Conservation (phyloP, 1,140 invertebrate genomes). For the Diploscapter pachys region DNA sequence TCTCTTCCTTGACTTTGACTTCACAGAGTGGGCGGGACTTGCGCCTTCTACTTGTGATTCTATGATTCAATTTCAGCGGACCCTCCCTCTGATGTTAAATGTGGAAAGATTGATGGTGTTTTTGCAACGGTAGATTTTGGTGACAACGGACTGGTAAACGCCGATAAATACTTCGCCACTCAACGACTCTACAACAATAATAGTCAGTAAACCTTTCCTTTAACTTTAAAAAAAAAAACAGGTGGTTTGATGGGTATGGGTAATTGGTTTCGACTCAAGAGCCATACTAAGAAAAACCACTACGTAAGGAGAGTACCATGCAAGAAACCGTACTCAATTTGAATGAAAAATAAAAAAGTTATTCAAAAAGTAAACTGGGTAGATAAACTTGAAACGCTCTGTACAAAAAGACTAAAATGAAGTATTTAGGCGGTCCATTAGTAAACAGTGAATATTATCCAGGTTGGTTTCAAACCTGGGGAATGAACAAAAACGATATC, state of each 20-base stretch:
- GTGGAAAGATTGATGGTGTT: slow-evolving; percentile 11
- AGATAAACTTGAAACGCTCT: too few species aligned
- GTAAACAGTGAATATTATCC: slow-evolving; percentile 18
- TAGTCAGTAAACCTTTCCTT: not conserved
- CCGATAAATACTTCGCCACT: slow-evolving; percentile 3
- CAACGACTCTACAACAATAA: not conserved
- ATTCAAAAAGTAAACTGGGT: too few species aligned
- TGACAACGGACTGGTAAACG: slow-evolving; percentile 5
- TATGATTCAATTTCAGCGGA: too few species aligned
- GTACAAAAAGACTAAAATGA: not conserved
- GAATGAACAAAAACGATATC: slow-evolving; percentile 8
- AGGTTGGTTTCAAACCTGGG: slow-evolving; percentile 18
- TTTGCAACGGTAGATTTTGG: slow-evolving; percentile 19
- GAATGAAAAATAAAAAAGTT: too few species aligned
- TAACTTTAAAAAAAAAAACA: not conserved
- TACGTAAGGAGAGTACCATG: too few species aligned
- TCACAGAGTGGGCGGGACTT: too few species aligned
- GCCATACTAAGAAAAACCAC: too few species aligned
- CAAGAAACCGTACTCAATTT: too few species aligned
- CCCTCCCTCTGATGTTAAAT: slow-evolving; percentile 21
- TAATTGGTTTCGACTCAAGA: too few species aligned
- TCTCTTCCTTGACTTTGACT: too few species aligned
- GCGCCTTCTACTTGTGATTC: too few species aligned
- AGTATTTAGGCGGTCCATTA: not conserved
- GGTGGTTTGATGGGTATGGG: not conserved